phyloP scores from a whole-genome alignment of 1,140 invertebrate genomes.

The Drosophila subpulchrella region DNA sequence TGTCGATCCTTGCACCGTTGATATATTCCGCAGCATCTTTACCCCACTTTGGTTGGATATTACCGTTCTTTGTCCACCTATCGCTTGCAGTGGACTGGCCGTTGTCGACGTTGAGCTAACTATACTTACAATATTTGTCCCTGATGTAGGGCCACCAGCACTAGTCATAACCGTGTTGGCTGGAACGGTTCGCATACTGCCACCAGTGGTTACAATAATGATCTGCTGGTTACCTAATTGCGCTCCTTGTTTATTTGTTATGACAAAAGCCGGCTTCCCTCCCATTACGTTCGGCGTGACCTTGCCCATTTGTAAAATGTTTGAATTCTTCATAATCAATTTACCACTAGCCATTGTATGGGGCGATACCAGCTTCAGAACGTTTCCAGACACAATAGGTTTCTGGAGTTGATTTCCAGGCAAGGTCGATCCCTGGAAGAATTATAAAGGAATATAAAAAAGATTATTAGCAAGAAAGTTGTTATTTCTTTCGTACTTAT shows the following conservation, averaged over 20 bases:
- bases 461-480: neutral
- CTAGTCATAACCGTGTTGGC: constrained; percentile 85
- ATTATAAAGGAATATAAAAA: neutral
- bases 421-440: constrained; percentile 9
- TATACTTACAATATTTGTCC: constrained; percentile 74
- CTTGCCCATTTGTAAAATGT: constrained; percentile 88
- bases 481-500: no score
- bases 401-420: constrained; percentile 57
- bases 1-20: constrained; percentile 57
- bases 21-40: constrained; percentile 88
- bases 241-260: constrained; percentile 84
- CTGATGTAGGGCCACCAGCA: constrained; percentile 85
- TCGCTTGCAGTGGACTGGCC: constrained; percentile 42
- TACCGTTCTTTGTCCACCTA: constrained; percentile 82
- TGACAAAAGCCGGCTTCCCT: constrained; percentile 82
- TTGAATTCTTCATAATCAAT: constrained; percentile 89
- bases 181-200: constrained; percentile 86
- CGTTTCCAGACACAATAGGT: constrained; percentile 71
- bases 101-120: constrained; percentile 68
- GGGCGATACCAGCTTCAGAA: constrained; percentile 77
- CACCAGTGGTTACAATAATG: constrained; percentile 90
- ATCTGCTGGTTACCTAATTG: constrained; percentile 87
- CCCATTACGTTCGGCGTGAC: constrained; percentile 83
- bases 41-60: constrained; percentile 85
- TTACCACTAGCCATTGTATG: constrained; percentile 85